phyloP scores from a whole-genome alignment of 2,113 vertebrate genomes.

The Zapornia atra region DNA sequence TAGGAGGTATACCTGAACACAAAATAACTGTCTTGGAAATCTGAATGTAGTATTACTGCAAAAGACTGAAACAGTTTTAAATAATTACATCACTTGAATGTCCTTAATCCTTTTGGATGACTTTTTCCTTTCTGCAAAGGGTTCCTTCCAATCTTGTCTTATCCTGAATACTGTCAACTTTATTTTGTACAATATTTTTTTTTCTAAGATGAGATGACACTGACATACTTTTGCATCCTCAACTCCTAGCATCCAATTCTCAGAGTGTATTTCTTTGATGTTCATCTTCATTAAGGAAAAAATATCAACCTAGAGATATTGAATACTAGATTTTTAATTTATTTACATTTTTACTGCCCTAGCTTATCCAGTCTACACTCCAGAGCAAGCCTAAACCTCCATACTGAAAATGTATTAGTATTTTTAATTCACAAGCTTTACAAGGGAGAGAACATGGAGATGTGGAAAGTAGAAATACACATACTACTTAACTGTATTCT shows the following conservation, averaged over 20 bases:
- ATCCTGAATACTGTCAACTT: not conserved
- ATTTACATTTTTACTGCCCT: not conserved
- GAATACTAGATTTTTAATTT: not conserved
- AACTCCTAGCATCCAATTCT: not conserved
- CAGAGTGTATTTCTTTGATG: not conserved
- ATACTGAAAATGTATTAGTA: not conserved
- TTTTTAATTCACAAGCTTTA: not conserved
- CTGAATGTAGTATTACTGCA: not conserved
- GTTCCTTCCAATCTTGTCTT: not conserved
- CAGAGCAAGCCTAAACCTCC: not conserved
- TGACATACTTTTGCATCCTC: not conserved
- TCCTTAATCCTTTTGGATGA: not conserved
- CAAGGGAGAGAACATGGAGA: not conserved
- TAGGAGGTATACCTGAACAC: not conserved
- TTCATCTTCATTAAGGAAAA: not conserved
- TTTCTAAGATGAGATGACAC: not conserved
- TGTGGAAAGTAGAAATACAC: not conserved
- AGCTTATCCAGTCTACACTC: not conserved
- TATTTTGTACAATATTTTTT: not conserved
- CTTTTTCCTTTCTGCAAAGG: not conserved
- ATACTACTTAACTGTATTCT: too few relatives aligned
- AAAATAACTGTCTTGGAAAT: not conserved
- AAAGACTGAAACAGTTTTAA: not conserved
- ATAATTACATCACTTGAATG: not conserved
- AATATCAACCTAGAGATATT: not conserved